Evolutionary conservation across 2,113 vertebrate genomes (phyloP), one percentile per base, ranked within the genome.

Genomic region (Channa argus): DNA sequence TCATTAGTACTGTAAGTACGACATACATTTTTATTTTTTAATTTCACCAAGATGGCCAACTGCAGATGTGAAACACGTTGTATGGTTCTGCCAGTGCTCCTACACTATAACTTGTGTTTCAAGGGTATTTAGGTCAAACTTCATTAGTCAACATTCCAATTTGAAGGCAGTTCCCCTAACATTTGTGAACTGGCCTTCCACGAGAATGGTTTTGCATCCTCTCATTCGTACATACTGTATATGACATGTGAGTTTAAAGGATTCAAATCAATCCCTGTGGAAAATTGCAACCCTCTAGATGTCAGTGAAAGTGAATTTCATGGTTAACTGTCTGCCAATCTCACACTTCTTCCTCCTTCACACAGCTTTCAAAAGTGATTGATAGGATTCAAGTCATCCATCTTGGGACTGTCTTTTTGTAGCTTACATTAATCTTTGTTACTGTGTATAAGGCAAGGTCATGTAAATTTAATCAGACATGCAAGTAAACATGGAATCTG

Each of bases 321-420:
- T 89, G 90, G 83, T 82, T 89, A 91, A 80, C 88, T 81, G 89
- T 92, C 87, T 91, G 89, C 83, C 90, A 91, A 78, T 89, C 89
- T 85, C 82, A 72, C 68, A 86, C 59, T 68, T 82, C 67, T 88
- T 81, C 66, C 79, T 84, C 73, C 71, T 88, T 83, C 80, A 71
- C 56, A 65, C 81, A 79, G 76, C 82, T 84, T 75, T 90, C 76
- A 84, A 53, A 36, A 84, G 60, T 92, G 88, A 93, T 90, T 88
- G 89, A 91, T 93, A 85, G 78, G 81, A 87, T 65, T 90, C 78
- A 88, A 82, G 43, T 83, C 79, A 86, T 82, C 81, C 87, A 77
- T 85, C 64, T 39, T 49, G 6, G 15, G 33, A 63, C 71, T 72
- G 58, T 77, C 50, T 59, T 54, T 78, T 54, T 56, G 37, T 43